Conservation (phyloP, 2,797 vertebrate genomes). For the Iguana delicatissima region DNA sequence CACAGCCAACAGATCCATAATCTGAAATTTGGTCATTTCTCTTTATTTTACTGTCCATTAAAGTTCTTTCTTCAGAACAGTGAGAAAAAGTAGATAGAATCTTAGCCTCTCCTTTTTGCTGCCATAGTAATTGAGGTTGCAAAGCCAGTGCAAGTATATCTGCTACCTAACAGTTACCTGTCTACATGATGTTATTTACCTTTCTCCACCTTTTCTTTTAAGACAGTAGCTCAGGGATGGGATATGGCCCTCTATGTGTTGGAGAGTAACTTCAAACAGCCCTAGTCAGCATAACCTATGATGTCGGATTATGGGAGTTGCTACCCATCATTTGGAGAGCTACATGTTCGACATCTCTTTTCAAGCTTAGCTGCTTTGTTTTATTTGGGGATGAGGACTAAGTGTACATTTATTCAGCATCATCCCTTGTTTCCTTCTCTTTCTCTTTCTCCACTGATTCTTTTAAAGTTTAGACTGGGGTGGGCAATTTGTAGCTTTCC, state of each 20-base stretch:
- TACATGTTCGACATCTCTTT: neutral
- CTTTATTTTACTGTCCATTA: neutral
- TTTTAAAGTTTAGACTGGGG: neutral
- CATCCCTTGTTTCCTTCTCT: neutral
- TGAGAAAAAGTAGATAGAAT: no score
- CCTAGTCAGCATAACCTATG: neutral
- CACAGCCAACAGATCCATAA: neutral
- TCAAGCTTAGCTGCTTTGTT: neutral
- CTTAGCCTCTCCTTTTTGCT: no score
- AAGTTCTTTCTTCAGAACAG: no score
- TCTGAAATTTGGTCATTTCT: neutral
- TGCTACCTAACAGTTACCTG: neutral
- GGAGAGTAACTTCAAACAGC: neutral
- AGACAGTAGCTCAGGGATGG: neutral
- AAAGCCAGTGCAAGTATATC: neutral
- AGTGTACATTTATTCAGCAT: neutral
- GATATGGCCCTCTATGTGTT: neutral
- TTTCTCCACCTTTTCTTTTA: neutral
- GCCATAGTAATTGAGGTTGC: no score
- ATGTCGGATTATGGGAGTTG: neutral
- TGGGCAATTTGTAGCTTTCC: neutral
- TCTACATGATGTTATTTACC: neutral
- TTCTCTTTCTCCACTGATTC: neutral
- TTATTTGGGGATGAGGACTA: neutral
- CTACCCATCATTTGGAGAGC: neutral